Conservation (phyloP, 2,888 invertebrate species). For the Ichneumoninae sp. region DNA sequence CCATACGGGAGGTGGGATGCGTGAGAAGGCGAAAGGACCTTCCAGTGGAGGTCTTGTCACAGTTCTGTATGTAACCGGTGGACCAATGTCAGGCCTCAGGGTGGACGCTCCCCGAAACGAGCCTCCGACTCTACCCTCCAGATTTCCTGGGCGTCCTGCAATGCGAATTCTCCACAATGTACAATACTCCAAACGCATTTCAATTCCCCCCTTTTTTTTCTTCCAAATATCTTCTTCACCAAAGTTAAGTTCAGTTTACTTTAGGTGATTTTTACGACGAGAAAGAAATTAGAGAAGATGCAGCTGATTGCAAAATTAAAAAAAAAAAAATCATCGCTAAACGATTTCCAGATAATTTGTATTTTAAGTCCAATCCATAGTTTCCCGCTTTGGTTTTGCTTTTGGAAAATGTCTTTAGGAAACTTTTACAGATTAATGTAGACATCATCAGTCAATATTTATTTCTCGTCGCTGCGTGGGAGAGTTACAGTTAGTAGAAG, state of each 20-base stretch:
- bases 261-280: not conserved
- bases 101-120: conserved; percentile 80
- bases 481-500: conserved; percentile 38
- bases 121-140: conserved; percentile 81
- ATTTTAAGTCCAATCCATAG: not conserved
- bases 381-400: too few relatives aligned
- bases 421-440: not conserved
- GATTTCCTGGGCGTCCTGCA: conserved; percentile 80
- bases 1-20: conserved; percentile 92
- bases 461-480: not conserved
- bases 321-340: not conserved
- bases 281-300: not conserved
- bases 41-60: conserved; percentile 90
- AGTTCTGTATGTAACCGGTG: conserved; percentile 84
- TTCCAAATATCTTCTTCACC: not conserved
- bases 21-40: conserved; percentile 95
- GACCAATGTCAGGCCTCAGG: conserved; percentile 85
- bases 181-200: conserved; percentile 8
- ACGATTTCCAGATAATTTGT: not conserved
- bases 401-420: not conserved
- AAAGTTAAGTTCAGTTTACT: not conserved
- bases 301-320: not conserved
- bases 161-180: conserved; percentile 72
- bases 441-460: not conserved
- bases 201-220: not conserved